phyloP scores from a whole-genome alignment of 2,113 vertebrate species.

The Hyperopisus bebe region DNA sequence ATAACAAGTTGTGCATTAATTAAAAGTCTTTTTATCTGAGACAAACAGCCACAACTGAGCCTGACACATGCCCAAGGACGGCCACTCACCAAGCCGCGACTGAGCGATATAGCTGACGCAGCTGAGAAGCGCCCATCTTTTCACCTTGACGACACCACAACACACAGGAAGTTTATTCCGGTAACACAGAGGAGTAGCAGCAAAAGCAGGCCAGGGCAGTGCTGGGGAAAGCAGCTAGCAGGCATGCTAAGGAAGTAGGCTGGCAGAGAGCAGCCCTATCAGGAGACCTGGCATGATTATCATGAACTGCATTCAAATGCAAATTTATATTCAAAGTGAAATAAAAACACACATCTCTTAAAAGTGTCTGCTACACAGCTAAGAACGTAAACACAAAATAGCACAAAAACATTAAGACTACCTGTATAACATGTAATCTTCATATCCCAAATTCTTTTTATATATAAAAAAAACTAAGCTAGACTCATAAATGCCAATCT shows the following conservation, averaged over 20 bases:
- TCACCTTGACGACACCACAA: slow-evolving; percentile 5
- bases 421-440: background rate
- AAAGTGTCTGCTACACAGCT: background rate
- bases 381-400: background rate
- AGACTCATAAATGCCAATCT: background rate
- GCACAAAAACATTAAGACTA: background rate
- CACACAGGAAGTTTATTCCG: background rate
- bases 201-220: background rate
- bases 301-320: background rate
- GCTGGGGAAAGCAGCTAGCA: background rate
- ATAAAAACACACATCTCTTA: background rate
- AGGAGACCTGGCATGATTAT: background rate
- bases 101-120: background rate
- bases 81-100: background rate
- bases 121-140: background rate
- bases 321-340: background rate
- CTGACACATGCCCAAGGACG: background rate
- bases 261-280: background rate
- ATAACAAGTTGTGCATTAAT: background rate
- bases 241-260: background rate
- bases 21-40: background rate
- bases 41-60: background rate
- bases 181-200: background rate
- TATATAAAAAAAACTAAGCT: background rate
- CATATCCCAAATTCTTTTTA: background rate